Percentiles rank a stretch among this genome's conserved stretches.
Evolutionary conservation across 64 coral and sea anemone genomes (phyloP).

Genomic region (Montipora efflorescens): DNA sequence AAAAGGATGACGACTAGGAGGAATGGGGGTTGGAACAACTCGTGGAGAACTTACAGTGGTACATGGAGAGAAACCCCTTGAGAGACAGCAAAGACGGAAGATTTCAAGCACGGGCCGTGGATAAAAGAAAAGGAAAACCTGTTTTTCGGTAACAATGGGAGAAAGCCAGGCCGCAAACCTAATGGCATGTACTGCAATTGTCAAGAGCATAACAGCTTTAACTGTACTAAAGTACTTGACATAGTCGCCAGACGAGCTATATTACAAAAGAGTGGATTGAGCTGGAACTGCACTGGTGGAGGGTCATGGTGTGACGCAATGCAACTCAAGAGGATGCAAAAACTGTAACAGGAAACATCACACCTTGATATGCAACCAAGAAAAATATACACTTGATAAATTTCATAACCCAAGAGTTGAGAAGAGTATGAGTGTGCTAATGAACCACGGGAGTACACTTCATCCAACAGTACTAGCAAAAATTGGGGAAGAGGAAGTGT

Average conservation of each 20-base stretch:
- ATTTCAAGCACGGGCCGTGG: not conserved
- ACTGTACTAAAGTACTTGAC: too few species aligned
- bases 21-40: conserved; percentile 27
- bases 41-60: conserved; percentile 54
- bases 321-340: conserved; percentile 39
- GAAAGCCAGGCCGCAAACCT: too few species aligned
- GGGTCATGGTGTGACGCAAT: not conserved
- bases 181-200: too few species aligned
- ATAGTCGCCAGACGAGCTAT: conserved; percentile 7
- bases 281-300: too few species aligned
- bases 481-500: too few species aligned
- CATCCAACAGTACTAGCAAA: not conserved
- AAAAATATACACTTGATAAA: not conserved
- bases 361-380: conserved; percentile 32
- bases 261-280: too few species aligned
- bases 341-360: conserved; percentile 51
- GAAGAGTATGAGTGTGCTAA: not conserved
- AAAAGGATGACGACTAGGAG: conserved; percentile 20
- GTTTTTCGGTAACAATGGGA: not conserved
- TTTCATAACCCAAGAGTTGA: not conserved
- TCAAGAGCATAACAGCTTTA: too few species aligned
- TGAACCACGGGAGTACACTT: not conserved
- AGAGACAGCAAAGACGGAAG: not conserved
- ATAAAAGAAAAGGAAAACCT: not conserved
- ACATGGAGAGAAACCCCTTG: conserved; percentile 61